Percentiles rank a stretch among this genome's conserved stretches.
Evolutionary conservation across 2,113 vertebrate species (phyloP).

Genomic region (Epinephelus moara): DNA sequence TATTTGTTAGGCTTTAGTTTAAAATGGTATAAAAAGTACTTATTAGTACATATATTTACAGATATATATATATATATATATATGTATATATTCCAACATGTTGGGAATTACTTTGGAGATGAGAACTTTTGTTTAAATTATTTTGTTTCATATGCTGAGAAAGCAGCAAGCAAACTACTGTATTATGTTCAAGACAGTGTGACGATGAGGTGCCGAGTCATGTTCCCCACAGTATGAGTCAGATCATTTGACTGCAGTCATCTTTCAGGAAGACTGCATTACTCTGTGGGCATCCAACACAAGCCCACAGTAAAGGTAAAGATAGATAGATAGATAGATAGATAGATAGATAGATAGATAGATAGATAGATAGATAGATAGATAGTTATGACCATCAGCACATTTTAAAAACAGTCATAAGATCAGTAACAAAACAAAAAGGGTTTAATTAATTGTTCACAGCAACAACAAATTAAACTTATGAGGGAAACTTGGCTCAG

Average conservation of each 20-base stretch:
- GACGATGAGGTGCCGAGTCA: constrained; percentile 27
- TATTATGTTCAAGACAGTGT: constrained; percentile 9
- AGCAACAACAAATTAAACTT: constrained; percentile 8
- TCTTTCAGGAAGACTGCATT: constrained; percentile 1
- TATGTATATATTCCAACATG: not conserved
- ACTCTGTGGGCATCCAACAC: not conserved
- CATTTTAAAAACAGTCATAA: not conserved
- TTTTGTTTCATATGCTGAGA: not conserved
- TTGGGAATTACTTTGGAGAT: not conserved
- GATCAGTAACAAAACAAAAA: constrained; percentile 1
- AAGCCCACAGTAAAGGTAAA: not conserved
- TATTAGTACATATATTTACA: too few relatives aligned
- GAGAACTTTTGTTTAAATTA: not conserved
- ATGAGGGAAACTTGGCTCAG: not conserved
- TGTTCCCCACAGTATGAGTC: constrained; percentile 40
- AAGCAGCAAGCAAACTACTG: not conserved
- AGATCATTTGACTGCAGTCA: constrained; percentile 34
- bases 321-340: not conserved
- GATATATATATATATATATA: too few relatives aligned
- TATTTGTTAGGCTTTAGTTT: too few relatives aligned
- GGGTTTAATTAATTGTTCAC: not conserved
- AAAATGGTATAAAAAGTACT: too few relatives aligned
- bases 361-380: not conserved
- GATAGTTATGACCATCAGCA: not conserved
- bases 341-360: not conserved